Evolutionary conservation across 2,797 vertebrate species (phyloP).

Genomic region (Trachops cirrhosus): DNA sequence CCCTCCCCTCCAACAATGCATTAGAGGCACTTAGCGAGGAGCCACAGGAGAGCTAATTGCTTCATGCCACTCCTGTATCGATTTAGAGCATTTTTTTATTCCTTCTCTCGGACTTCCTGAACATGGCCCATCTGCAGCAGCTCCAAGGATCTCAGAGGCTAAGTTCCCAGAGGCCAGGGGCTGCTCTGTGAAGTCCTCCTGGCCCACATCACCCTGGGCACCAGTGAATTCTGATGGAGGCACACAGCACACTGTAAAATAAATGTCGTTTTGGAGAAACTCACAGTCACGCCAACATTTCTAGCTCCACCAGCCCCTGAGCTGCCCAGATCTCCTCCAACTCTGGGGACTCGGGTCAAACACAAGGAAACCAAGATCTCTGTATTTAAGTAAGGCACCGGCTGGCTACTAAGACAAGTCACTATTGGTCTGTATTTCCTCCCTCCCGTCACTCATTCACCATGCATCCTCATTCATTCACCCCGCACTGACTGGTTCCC

Average conservation of each 20-base stretch:
- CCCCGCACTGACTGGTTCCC: rapidly evolving
- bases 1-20: background rate
- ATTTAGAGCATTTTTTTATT: background rate
- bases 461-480: background rate
- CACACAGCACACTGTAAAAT: rapidly evolving
- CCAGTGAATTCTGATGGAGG: rapidly evolving
- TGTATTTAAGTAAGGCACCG: rapidly evolving
- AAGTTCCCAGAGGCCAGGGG: background rate
- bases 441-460: background rate
- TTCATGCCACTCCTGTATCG: background rate
- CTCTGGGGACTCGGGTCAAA: background rate
- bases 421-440: background rate
- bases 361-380: background rate
- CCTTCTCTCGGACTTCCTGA: background rate
- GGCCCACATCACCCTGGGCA: too few relatives aligned
- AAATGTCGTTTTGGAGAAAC: background rate
- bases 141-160: background rate
- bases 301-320: background rate
- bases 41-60: slow-evolving; percentile 17
- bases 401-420: background rate
- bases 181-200: rapidly evolving
- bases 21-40: slow-evolving; percentile 53
- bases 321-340: background rate
- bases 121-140: rapidly evolving
- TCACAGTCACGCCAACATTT: background rate